Conservation (phyloP, 2,113 vertebrate species). For the Pungitius pungitius region DNA sequence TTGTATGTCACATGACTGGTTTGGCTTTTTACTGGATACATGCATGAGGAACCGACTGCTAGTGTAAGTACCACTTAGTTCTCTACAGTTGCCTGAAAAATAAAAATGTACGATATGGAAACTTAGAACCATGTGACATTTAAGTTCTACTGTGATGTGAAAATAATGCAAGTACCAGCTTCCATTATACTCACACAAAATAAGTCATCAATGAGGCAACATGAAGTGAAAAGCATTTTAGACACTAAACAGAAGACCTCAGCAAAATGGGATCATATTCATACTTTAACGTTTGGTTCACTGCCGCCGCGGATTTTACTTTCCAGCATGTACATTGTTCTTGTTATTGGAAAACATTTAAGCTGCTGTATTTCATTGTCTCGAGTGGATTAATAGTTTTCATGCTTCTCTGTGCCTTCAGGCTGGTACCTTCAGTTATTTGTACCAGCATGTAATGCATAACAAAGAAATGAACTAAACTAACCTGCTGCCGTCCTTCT, state of each 20-base stretch:
- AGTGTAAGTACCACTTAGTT: not conserved
- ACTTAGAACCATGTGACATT: not conserved
- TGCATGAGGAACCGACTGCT: not conserved
- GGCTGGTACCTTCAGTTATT: conserved; percentile 22
- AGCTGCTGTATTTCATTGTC: conserved; percentile 28
- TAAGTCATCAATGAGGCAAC: not conserved
- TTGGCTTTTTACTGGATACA: too few relatives aligned
- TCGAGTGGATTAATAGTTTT: conserved; percentile 29
- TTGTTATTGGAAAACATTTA: conserved; percentile 26
- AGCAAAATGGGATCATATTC: not conserved
- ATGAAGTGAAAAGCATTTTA: not conserved
- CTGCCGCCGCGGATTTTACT: not conserved
- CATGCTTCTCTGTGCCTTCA: conserved; percentile 14
- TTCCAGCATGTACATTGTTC: not conserved
- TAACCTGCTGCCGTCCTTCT: conserved; percentile 27
- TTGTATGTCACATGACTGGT: not conserved
- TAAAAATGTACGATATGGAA: not conserved
- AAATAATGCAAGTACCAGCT: not conserved
- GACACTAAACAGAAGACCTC: not conserved
- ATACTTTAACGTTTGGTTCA: not conserved
- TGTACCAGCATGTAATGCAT: conserved; percentile 41
- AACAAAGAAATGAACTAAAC: conserved; percentile 49
- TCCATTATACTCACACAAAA: not conserved
- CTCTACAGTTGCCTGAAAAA: not conserved
- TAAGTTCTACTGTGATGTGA: not conserved